Evolutionary conservation across 2,113 vertebrate genomes (phyloP), one percentile per base, ranked within the genome.

Genomic region (Syngnathus floridae): DNA sequence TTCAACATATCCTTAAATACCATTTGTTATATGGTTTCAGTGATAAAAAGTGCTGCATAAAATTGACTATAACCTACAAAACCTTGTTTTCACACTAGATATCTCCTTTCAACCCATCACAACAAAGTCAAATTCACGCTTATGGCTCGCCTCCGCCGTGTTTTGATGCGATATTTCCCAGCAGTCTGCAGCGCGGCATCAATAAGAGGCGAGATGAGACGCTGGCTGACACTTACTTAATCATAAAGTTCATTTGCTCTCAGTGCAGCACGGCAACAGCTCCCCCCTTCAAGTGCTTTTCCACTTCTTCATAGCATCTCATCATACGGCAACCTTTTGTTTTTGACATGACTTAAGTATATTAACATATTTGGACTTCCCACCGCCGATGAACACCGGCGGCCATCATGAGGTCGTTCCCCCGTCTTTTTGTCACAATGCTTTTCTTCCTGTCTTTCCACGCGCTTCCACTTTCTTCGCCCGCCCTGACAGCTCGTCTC

Each of bases 401-500:
- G 21, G 58, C 38, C 58, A 60, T 22, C 38, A 16, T 41, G 58
- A 22, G 38, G 37, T 56, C 71, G 17, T 49, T 36, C n/a, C 38
- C 2, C 11, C 14, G 40, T 55, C 51, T 45, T 66, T 22, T 66
- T 59, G 58, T 19, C 45, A 17, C 2, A 16, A 57, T 67, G 41
- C 19, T 71, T 67, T 77, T 65, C 22, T 16, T 68, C 65, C 56
- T 49, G n/a, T 61, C 10, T 22, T 61, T 43, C 38, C n/a, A 22
- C 10, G 21, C 36, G 14, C n/a, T 21, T 60, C 52, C 52, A 13
- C 66, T 76, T 51, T 70, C 67, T 65, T 70, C n/a, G 36, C 57
- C 70, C 65, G 67, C 58, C 55, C 65, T 67, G 77, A 74, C 77
- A 81, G 70, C 80, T 74, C 57, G 60, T 75, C 79, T 87, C 71